phyloP scores from a whole-genome alignment of 1,140 invertebrate species.

The Megalonaias nervosa region DNA sequence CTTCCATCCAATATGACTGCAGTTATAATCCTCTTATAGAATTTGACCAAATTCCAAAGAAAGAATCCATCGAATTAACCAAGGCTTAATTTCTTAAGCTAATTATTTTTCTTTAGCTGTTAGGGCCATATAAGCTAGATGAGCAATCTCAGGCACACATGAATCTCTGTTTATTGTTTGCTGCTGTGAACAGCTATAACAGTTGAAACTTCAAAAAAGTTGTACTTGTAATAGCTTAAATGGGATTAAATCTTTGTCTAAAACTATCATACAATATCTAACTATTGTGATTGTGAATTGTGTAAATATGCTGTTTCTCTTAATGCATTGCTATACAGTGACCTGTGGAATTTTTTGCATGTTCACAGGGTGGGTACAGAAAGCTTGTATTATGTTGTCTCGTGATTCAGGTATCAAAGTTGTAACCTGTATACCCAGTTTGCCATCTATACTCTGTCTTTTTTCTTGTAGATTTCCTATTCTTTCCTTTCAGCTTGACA shows the following conservation, averaged over 20 bases:
- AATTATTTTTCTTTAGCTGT: no score
- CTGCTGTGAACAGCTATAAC: neutral
- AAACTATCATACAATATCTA: neutral
- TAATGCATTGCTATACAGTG: conserved; percentile 20
- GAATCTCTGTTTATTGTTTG: neutral
- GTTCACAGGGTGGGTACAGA: conserved; percentile 31
- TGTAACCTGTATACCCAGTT: no score
- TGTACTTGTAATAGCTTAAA: neutral
- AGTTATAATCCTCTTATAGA: no score
- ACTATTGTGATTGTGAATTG: neutral
- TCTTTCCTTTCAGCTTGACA: no score
- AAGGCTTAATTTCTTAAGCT: no score
- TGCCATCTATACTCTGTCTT: no score
- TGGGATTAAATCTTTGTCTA: neutral
- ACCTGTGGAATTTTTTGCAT: conserved; percentile 31
- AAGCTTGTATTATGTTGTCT: no score
- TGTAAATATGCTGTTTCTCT: conserved; percentile 4
- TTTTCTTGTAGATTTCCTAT: no score
- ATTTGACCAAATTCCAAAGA: no score
- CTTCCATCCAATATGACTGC: no score
- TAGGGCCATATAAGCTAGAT: neutral
- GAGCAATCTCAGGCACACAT: neutral
- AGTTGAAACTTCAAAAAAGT: neutral
- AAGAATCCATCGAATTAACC: no score
- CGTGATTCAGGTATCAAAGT: no score